Evolutionary conservation across 2,888 invertebrate species (phyloP).

Genomic region (Cremastinae sp.): DNA sequence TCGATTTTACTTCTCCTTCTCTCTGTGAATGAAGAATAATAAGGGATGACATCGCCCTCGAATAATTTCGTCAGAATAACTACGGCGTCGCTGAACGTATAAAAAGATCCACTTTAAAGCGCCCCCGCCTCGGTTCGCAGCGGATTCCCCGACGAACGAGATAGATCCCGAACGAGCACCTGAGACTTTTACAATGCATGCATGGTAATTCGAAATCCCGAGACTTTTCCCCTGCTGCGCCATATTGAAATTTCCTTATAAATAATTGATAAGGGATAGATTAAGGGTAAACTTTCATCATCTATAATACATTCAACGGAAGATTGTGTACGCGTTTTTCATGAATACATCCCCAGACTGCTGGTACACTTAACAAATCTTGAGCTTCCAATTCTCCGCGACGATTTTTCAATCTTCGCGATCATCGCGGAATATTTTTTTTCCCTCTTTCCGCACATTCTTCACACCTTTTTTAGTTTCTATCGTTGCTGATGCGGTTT

Average conservation of each 20-base stretch:
- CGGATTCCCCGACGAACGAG: neutral
- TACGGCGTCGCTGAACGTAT: slow-evolving; percentile 2
- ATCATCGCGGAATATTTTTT: no score
- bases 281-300: neutral
- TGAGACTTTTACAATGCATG: slow-evolving; percentile 13
- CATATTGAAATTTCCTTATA: slow-evolving; percentile 12
- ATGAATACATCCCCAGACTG: no score
- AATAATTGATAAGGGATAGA: slow-evolving; percentile 23
- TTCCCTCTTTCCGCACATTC: no score
- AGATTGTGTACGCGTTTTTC: neutral
- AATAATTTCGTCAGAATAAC: slow-evolving; percentile 29
- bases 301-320: slow-evolving; percentile 14
- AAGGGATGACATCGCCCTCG: neutral
- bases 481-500: no score
- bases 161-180: neutral
- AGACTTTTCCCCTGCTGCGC: neutral
- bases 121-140: no score
- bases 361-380: no score
- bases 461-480: no score
- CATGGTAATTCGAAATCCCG: neutral
- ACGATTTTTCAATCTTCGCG: no score
- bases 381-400: no score
- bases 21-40: neutral
- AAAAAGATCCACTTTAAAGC: no score
- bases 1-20: neutral